Conservation (phyloP, 2,113 vertebrate genomes). For the Stigmatopora nigra region DNA sequence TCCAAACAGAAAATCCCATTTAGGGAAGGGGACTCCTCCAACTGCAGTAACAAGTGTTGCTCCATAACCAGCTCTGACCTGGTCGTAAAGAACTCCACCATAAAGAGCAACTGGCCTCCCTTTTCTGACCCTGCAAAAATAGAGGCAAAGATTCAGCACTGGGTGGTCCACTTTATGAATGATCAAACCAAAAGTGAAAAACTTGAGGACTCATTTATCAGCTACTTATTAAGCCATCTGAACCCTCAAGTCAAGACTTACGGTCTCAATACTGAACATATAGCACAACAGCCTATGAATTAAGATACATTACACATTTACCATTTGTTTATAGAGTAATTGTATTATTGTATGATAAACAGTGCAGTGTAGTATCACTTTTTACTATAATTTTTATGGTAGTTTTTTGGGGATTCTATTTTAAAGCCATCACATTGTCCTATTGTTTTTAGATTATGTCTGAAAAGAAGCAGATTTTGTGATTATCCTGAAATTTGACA, state of each 20-base stretch:
- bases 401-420: too few species aligned
- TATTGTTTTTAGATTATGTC: too few species aligned
- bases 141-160: conserved; percentile 64
- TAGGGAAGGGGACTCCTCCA: conserved; percentile 37
- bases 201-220: conserved; percentile 17
- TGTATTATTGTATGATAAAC: too few species aligned
- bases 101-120: conserved; percentile 75
- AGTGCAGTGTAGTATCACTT: too few species aligned
- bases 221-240: background rate
- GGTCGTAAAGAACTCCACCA: conserved; percentile 72
- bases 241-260: background rate
- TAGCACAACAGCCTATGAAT: background rate
- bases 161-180: conserved; percentile 65
- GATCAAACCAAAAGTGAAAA: conserved; percentile 31
- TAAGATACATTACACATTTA: background rate
- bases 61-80: conserved; percentile 70
- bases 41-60: conserved; percentile 66
- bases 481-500: too few species aligned
- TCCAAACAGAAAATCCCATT: background rate
- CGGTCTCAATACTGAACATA: background rate
- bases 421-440: too few species aligned
- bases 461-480: too few species aligned
- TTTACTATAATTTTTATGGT: too few species aligned
- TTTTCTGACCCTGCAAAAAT: conserved; percentile 69
- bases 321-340: too few species aligned